phyloP scores from a whole-genome alignment of 2,888 invertebrate species.

The Doris montereyensis region DNA sequence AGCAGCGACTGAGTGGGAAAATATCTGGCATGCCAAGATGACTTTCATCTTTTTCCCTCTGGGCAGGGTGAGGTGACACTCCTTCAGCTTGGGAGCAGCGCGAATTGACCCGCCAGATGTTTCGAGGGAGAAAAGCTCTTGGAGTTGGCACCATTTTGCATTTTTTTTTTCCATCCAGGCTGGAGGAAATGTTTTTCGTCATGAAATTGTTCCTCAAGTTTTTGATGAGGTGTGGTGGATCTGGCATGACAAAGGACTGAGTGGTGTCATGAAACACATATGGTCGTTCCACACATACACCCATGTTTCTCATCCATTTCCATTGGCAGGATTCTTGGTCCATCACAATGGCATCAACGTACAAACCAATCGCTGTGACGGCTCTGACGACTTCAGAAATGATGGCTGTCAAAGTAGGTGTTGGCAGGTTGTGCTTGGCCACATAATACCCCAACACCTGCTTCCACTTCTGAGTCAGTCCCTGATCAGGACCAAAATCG shows the following conservation, averaged over 20 bases:
- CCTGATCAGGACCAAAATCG: neutral
- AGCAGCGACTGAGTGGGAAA: conserved; percentile 14
- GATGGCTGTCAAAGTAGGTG: neutral
- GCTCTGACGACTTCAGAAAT: neutral
- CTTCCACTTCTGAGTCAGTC: neutral
- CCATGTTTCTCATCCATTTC: conserved; percentile 7
- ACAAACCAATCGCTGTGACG: neutral
- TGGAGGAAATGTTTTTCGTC: neutral
- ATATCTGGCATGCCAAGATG: conserved; percentile 25
- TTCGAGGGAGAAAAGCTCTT: neutral
- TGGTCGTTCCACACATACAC: neutral
- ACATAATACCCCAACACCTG: neutral
- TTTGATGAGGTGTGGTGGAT: conserved; percentile 25
- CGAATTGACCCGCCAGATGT: neutral
- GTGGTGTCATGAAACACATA: neutral
- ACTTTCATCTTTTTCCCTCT: conserved; percentile 23
- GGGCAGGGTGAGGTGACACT: neutral
- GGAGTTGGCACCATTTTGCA: neutral
- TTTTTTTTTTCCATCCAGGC: neutral
- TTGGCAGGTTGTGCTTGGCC: neutral
- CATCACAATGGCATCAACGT: neutral
- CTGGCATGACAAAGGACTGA: conserved; percentile 3
- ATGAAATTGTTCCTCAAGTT: conserved; percentile 18
- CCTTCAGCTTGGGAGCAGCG: neutral
- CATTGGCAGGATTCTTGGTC: conserved; percentile 23